Conservation (phyloP, 1,140 invertebrate species). For the Zaprionus vittiger region DNA sequence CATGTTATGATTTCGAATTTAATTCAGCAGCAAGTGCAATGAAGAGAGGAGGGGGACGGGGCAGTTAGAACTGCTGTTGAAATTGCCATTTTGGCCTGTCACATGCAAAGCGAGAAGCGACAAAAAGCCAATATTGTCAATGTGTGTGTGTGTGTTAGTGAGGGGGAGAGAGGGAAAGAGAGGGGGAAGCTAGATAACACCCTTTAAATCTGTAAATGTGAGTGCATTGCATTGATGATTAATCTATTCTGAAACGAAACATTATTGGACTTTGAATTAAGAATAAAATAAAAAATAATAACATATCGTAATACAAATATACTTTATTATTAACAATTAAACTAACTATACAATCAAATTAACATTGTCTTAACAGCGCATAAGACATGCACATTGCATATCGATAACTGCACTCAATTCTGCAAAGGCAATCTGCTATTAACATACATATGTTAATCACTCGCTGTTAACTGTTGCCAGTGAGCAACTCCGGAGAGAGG, state of each 20-base stretch:
- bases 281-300: not conserved
- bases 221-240: too few species aligned
- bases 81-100: slow-evolving; percentile 1
- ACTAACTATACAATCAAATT: not conserved
- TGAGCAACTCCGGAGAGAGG: too few species aligned
- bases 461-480: too few species aligned
- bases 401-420: too few species aligned
- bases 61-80: not conserved
- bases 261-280: too few species aligned
- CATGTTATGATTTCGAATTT: slow-evolving; percentile 77
- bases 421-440: not conserved
- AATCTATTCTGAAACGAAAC: too few species aligned
- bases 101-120: not conserved
- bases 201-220: too few species aligned
- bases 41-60: not conserved
- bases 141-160: not conserved
- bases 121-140: not conserved
- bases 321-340: not conserved
- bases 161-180: too few species aligned
- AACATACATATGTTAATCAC: too few species aligned
- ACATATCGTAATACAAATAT: too few species aligned
- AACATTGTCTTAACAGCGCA: not conserved
- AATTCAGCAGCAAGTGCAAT: slow-evolving; percentile 46
- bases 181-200: too few species aligned
- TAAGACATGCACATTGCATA: too few species aligned